Percentiles rank a stretch among this genome's conserved stretches.
Evolutionary conservation across 2,888 invertebrate genomes (phyloP).

Genomic region (Graphium colonna): DNA sequence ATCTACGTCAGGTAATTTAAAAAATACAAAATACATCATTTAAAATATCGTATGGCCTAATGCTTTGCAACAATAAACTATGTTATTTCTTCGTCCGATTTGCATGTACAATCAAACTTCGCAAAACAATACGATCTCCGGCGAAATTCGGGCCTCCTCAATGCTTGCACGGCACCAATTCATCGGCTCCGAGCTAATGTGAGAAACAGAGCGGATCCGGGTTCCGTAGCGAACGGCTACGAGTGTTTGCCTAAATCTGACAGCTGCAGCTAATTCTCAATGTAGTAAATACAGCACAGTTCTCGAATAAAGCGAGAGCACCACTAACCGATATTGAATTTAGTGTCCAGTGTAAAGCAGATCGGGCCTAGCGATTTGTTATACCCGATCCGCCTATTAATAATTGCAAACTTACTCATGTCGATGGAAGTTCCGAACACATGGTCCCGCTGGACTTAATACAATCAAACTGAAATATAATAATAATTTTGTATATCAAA

Average conservation of each 20-base stretch:
- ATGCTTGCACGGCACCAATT: constrained; percentile 53
- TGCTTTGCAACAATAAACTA: neutral
- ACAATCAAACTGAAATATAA: no score
- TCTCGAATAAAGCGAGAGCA: constrained; percentile 27
- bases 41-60: no score
- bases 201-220: constrained; percentile 57
- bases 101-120: constrained; percentile 26
- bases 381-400: constrained; percentile 9
- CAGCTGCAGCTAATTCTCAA: constrained; percentile 58
- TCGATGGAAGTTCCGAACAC: neutral
- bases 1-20: no score
- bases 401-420: constrained; percentile 7
- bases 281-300: constrained; percentile 34
- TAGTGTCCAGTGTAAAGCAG: constrained; percentile 4
- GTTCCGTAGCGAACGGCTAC: constrained; percentile 47
- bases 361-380: constrained; percentile 12
- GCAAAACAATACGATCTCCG: constrained; percentile 25
- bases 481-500: no score
- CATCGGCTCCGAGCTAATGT: constrained; percentile 64
- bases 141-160: constrained; percentile 36
- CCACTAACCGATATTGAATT: constrained; percentile 22
- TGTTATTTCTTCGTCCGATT: constrained; percentile 1
- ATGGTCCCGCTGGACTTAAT: no score
- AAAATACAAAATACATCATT: no score
- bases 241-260: constrained; percentile 64